Base-by-base conservation (phyloP, 1,140 invertebrate species). In the Tigriopus japonicus region DNA sequence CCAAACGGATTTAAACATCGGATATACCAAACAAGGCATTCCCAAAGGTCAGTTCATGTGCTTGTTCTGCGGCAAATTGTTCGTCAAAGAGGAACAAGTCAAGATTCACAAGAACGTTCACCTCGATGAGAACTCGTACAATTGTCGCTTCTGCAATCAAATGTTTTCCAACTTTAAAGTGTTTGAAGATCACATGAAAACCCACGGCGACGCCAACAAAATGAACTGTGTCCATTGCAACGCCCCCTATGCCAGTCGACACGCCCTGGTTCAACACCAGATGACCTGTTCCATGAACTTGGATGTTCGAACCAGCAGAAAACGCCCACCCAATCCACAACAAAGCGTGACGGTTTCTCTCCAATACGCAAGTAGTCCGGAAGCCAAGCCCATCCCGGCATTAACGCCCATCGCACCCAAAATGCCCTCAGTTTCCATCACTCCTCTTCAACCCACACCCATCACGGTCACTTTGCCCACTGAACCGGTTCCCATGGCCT, bases 61-160 rank as follows among this genome's bases (percentile, higher is more conserved):
- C 59, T 58, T 64, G 19, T 42, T 66, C 21, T 70, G 69, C 62
- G 65, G 64, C 7, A 69, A 68, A 55, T 63, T 52, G 23, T 70
- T 70, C 60, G 63, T 54, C 24, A 64, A 63, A 45, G 53, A 60
- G 23, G 19, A 17, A 1, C 52, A 41, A 24, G 42, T 64, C 5
- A 64, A 64, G 40, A 60, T 62, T 17, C 64, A 64, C 28, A 56
- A 64, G 15, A 60, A 60, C 15, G 28, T 56, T 21, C 59, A 61
- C 19, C n/a, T 21, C 35, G 59, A 53, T 9, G 59, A 61, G n/a
- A 61, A 53, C 23, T 24, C 35, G 24, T 61, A 61, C 63, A 64
- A 60, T 42, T 64, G 52, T 64, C 62, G 19, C 62, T 65, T 24
- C 42, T 67, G 49, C 49, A 41, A 55, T 13, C 49, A 52, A 42